Percentiles rank a stretch among this genome's conserved stretches.
These are phyloP conservation scores for Dorcus hopei DNA, from an alignment of 2,888 invertebrate genomes.

Conservation along the genomic window DNA sequence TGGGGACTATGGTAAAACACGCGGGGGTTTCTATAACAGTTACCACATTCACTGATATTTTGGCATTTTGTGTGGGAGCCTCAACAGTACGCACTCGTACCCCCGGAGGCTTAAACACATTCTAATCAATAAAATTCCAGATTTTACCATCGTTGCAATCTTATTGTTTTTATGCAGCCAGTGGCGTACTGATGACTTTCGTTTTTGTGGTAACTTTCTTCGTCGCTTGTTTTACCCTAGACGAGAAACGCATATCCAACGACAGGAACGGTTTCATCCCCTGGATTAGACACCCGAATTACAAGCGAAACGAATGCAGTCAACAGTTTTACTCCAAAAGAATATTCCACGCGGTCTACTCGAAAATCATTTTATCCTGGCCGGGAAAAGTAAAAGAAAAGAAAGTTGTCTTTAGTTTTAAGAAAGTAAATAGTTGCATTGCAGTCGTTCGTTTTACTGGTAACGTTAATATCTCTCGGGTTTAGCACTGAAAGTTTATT, in stretches of 20 bases:
- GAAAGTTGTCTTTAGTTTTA: neutral
- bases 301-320: slow-evolving; percentile 53
- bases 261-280: slow-evolving; percentile 66
- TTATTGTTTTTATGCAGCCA: slow-evolving; percentile 77
- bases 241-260: slow-evolving; percentile 60
- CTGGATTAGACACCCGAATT: slow-evolving; percentile 62
- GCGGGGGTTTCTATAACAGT: slow-evolving; percentile 82
- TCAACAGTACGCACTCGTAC: slow-evolving; percentile 58
- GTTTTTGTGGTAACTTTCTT: slow-evolving; percentile 78
- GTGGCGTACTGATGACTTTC: slow-evolving; percentile 73
- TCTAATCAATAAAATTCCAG: slow-evolving; percentile 44
- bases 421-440: slow-evolving; percentile 22
- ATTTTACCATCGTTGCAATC: slow-evolving; percentile 77
- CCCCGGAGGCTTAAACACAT: no score
- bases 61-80: slow-evolving; percentile 75
- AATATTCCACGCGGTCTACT: slow-evolving; percentile 59
- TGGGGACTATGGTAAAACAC: slow-evolving; percentile 70
- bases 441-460: slow-evolving; percentile 56
- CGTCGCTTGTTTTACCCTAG: slow-evolving; percentile 72
- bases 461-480: slow-evolving; percentile 59
- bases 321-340: slow-evolving; percentile 58
- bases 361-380: slow-evolving; percentile 61
- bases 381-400: slow-evolving; percentile 58
- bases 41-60: slow-evolving; percentile 78
- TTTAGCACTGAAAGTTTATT: slow-evolving; percentile 62